phyloP scores from a whole-genome alignment of 2,797 vertebrate genomes.

The Diplodus puntazzo region DNA sequence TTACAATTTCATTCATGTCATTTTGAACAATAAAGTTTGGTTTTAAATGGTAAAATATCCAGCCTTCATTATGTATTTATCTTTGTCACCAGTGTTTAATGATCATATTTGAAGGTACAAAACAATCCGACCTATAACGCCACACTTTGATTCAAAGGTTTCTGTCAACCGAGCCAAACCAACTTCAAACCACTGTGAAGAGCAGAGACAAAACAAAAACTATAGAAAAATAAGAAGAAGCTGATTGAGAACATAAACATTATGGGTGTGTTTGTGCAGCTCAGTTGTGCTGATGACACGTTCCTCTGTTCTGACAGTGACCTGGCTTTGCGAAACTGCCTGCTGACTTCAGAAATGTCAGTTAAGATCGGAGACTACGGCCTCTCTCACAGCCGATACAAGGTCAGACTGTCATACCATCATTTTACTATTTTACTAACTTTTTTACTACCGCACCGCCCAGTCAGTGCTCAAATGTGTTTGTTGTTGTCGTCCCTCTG shows the following conservation, averaged over 20 bases:
- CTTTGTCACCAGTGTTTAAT: too few relatives aligned
- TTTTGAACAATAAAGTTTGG: too few relatives aligned
- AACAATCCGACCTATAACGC: too few relatives aligned
- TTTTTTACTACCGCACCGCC: background rate
- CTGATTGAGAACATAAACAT: background rate
- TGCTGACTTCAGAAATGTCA: slow-evolving; percentile 93
- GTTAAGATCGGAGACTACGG: slow-evolving; percentile 98
- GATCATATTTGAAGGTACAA: too few relatives aligned
- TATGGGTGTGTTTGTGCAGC: background rate
- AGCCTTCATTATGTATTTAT: too few relatives aligned
- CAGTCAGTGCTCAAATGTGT: background rate
- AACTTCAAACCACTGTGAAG: background rate
- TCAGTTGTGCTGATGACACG: slow-evolving; percentile 4
- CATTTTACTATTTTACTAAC: background rate
- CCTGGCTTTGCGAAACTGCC: slow-evolving; percentile 95
- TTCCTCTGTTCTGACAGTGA: slow-evolving; percentile 83
- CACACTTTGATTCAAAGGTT: too few relatives aligned
- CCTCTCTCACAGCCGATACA: slow-evolving; percentile 94
- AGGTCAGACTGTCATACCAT: slow-evolving; percentile 79
- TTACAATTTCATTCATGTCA: too few relatives aligned
- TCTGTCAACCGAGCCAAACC: background rate
- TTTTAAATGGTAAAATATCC: too few relatives aligned
- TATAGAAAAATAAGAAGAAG: background rate
- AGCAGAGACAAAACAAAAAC: background rate
- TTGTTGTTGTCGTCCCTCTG: background rate